Evolutionary conservation across 2,888 invertebrate species (phyloP).

Genomic region (Stenotaenia linearis): DNA sequence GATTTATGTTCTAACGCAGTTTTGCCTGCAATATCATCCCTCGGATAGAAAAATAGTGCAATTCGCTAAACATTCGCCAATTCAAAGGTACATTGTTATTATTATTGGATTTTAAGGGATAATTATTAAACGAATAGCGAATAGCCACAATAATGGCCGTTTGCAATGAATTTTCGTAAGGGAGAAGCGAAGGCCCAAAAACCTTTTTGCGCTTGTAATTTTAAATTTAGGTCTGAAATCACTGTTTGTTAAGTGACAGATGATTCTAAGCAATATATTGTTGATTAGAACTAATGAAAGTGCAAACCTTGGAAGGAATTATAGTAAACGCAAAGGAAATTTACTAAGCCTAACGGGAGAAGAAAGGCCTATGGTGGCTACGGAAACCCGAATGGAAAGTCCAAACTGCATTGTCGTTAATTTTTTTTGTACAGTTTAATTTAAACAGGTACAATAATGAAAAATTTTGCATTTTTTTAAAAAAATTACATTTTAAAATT

Average conservation of each 20-base stretch:
- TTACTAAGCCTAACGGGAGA: neutral
- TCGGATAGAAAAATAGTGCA: neutral
- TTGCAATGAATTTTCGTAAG: neutral
- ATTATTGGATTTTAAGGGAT: neutral
- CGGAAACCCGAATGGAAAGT: neutral
- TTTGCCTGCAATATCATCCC: neutral
- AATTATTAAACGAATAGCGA: neutral
- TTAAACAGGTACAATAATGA: too few relatives aligned
- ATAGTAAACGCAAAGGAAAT: neutral
- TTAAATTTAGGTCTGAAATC: neutral
- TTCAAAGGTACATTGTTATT: neutral
- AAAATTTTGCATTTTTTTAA: too few relatives aligned
- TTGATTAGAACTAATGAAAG: neutral
- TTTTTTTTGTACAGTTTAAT: too few relatives aligned
- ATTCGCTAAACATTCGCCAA: neutral
- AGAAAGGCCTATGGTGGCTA: neutral
- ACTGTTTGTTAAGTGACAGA: neutral
- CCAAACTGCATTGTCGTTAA: too few relatives aligned
- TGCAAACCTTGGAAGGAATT: neutral
- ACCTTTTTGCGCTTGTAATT: neutral
- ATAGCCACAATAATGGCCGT: neutral
- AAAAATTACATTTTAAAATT: too few relatives aligned
- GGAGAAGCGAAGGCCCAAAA: neutral
- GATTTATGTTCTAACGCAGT: constrained; percentile 27
- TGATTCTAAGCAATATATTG: neutral